phyloP scores from a whole-genome alignment of 2,113 vertebrate genomes.

The Xenopus laevis region DNA sequence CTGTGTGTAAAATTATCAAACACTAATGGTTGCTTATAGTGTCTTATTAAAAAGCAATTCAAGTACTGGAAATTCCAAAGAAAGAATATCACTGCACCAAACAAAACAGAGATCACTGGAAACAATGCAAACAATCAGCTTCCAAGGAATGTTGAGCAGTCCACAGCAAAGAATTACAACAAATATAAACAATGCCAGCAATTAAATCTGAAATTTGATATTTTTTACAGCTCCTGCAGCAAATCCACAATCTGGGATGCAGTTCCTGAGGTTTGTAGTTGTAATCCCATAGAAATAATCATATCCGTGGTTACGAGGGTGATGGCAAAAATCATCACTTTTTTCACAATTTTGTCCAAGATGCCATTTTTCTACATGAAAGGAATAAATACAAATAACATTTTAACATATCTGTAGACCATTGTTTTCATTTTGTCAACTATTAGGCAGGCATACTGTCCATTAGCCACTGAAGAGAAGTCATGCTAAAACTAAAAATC shows the following conservation, averaged over 20 bases:
- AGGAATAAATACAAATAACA: background rate
- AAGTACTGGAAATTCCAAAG: conserved; percentile 67
- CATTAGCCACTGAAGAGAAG: no score
- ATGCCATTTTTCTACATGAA: conserved; percentile 86
- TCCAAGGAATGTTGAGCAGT: conserved; percentile 55
- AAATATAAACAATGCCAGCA: conserved; percentile 60
- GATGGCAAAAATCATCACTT: conserved; percentile 79
- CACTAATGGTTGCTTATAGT: conserved; percentile 79
- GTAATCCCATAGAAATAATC: conserved; percentile 83
- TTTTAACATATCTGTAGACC: no score
- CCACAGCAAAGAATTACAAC: conserved; percentile 47
- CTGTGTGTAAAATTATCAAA: conserved; percentile 57
- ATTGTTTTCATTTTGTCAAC: no score
- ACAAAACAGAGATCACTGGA: conserved; percentile 49
- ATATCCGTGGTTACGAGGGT: conserved; percentile 85
- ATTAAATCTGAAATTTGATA: conserved; percentile 53
- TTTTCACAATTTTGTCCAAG: conserved; percentile 78
- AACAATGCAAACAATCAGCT: conserved; percentile 44
- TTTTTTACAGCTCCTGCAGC: conserved; percentile 52
- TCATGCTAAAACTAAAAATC: no score
- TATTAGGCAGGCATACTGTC: no score
- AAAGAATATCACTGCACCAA: conserved; percentile 52
- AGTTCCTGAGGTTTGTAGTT: conserved; percentile 75
- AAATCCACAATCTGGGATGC: conserved; percentile 60
- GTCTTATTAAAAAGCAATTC: conserved; percentile 91